These are phyloP conservation scores for Scaptomyza parva DNA, from an alignment of 2,888 invertebrate species.

Conservation along the genomic window DNA sequence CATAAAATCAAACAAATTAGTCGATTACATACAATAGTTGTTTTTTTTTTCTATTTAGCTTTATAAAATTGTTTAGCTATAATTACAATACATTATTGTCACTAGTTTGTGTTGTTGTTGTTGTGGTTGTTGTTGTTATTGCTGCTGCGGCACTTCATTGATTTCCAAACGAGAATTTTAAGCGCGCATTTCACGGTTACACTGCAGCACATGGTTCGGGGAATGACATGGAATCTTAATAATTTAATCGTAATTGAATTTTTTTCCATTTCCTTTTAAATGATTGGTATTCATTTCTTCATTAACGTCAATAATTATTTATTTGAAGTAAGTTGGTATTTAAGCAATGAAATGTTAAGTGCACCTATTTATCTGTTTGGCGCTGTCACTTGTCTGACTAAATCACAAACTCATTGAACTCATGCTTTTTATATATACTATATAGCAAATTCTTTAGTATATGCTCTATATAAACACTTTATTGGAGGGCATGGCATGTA, in stretches of 20 bases:
- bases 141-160: conserved; percentile 69
- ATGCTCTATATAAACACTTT: conserved; percentile 6
- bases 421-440: conserved; percentile 15
- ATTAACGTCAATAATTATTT: background rate
- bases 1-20: conserved; percentile 76
- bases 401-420: conserved; percentile 46
- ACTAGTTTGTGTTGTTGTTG: conserved; percentile 54
- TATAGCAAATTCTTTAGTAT: conserved; percentile 10
- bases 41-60: conserved; percentile 25
- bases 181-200: conserved; percentile 51
- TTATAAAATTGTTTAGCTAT: conserved; percentile 55
- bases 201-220: conserved; percentile 35
- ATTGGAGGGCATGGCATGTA: conserved; percentile 55
- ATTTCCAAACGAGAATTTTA: conserved; percentile 63
- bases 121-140: conserved; percentile 8
- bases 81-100: conserved; percentile 65
- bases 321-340: background rate
- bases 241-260: no score
- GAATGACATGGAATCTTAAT: background rate
- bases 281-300: background rate
- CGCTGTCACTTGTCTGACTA: conserved; percentile 37
- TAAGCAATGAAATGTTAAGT: background rate
- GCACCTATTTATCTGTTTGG: conserved; percentile 16
- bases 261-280: background rate
- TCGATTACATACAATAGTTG: conserved; percentile 42